phyloP scores from a whole-genome alignment of 2,888 invertebrate genomes.

The Eilema sororculum region DNA sequence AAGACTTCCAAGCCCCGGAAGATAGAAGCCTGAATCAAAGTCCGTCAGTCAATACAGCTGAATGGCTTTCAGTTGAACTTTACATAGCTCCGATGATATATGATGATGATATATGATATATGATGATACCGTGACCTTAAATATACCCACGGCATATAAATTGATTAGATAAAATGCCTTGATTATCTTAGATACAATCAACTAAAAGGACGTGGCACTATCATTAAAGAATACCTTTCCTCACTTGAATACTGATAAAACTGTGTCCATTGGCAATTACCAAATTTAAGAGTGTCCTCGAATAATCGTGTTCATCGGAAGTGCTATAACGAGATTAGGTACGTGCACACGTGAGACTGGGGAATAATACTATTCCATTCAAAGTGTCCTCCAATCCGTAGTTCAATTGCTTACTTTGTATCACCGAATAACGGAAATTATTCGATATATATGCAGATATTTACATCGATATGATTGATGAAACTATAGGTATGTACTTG shows the following conservation, averaged over 20 bases:
- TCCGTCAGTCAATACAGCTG: too few species aligned
- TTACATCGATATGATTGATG: neutral
- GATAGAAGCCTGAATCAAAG: too few species aligned
- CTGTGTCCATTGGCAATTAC: neutral
- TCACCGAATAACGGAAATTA: neutral
- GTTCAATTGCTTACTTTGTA: neutral
- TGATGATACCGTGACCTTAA: neutral
- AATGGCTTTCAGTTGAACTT: too few species aligned
- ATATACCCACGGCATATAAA: neutral
- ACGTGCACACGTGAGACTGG: neutral
- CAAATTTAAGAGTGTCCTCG: constrained; percentile 1
- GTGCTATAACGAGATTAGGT: neutral
- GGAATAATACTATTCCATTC: neutral
- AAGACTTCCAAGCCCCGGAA: too few species aligned
- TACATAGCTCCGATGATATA: neutral
- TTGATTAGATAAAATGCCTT: neutral
- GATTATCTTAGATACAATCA: too few species aligned
- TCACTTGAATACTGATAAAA: too few species aligned
- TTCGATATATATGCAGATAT: neutral
- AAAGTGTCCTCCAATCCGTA: constrained; percentile 4
- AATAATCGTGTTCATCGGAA: neutral
- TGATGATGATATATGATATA: too few species aligned
- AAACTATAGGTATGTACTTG: neutral
- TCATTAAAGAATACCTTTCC: neutral
- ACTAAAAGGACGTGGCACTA: neutral